Evolutionary conservation across 1,140 invertebrate genomes (phyloP), one percentile per base, ranked within the genome.

Genomic region (Augochlora pura): DNA sequence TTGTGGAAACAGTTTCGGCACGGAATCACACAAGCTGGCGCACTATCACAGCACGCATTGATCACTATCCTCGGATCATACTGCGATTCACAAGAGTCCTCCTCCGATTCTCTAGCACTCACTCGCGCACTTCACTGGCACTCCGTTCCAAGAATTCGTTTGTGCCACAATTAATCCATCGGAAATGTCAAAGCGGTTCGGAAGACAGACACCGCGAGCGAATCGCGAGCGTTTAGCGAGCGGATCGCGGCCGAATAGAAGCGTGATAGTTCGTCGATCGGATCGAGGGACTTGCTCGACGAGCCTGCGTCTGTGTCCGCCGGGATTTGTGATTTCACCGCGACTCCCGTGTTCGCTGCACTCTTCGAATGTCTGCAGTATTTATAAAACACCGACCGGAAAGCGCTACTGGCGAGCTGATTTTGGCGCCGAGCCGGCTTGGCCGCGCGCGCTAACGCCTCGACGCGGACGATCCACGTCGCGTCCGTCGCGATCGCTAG

Each of bases 331-430:
- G 71, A 85, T 80, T 75, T 82, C 71, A 86, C 84, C 77, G 77
- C 78, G 66, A 66, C 83, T 82, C 52, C 68, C 64, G 78, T 82
- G 81, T 84, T 85, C 82, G 87, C 82, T 89, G 87, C 89, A 87
- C 88, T 90, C 86, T 87, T 86, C 84, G 88, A 81, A 83, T 87
- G 89, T 91, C 90, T 90, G 92, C 93, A 88, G 91, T 92, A 93
- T 92, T 93, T 92, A 93, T 92, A 93, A 92, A 93, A 93, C 91
- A 92, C 93, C 84, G 95, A 95, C 73, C 91, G 91, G 91, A 93
- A 93, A 93, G 91, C 90, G 81, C 83, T 78, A 75, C 84, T 79
- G 91, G 88, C 91, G 90, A 92, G 91, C 91, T 93, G 87, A 90
- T 92, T 91, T 93, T 93, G 91, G 91, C 91, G 88, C 82, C 88